Evolutionary conservation across 2,888 invertebrate genomes (phyloP), one percentile per base, ranked within the genome.

Genomic region (Phalangium opilio): DNA sequence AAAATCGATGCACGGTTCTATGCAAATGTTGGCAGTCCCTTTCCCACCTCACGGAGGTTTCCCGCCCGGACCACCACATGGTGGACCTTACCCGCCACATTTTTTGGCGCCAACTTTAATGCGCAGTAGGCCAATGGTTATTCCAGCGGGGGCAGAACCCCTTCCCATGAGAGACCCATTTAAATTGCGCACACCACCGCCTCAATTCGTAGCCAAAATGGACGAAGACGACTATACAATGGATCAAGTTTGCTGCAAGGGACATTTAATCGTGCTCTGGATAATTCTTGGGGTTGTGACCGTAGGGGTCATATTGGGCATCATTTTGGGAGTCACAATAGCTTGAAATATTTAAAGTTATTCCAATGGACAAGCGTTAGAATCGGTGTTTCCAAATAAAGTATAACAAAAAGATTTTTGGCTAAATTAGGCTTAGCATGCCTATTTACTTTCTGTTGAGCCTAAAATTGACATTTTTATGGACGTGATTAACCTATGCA

Each of bases 221-320:
- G 36, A 43, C 5, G 53, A 50, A 7, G 53, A 53, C 27, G 40
- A 44, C 2, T 50, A 50, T 35, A 46, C 47, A 17, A 48, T 50
- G 19, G 53, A 53, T 27, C 49, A 50, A 48, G 50, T 52, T 36
- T 55, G 55, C 41, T 61, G 61, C 42, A 54, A 55, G 39, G 61
- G 62, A 8, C 59, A 61, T 41, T 53, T 61, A 12, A 55, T 62
- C 21, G 60, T 62, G 8, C 50, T 62, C 1, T 61, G 60, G 60
- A 56, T 60, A 33, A 61, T 62, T 39, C 41, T 61, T 12, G 56
- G 55, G 17, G 58, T 62, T 19, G 60, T 62, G 19, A 56, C 56
- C 3, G 51, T 60, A 8, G 62, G 62, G 10, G 55, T 60, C 17
- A 52, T 62, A 19, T 45, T 61, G 15, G 61, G 60, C 3, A 56